Evolutionary conservation across 2,888 invertebrate genomes (phyloP), one percentile per base, ranked within the genome.

Genomic region (Rhagonycha fulva): DNA sequence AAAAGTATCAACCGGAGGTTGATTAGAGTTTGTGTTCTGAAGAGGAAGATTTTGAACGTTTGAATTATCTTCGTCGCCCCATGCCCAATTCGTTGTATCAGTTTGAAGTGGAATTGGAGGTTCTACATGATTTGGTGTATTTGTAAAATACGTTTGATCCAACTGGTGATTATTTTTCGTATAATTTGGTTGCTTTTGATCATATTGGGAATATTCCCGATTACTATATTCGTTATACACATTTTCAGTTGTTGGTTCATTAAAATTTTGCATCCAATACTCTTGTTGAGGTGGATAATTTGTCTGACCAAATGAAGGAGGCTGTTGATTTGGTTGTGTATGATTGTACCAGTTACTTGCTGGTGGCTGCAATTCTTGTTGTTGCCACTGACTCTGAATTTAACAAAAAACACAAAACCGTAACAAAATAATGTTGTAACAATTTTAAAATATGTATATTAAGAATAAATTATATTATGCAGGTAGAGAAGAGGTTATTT

Each of bases 71-170:
- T 88, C 88, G 77, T 92, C 92, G 12, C 91, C 92, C 92, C 91
- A 91, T 1, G 90, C 90, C 92, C 91, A 91, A 82, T 90, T 90
- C 91, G 91, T 91, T 69, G 85, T 82, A 80, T 87, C 87, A 9
- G 83, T 83, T 63, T 78, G 80, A 23, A 71, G 78, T 60, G 78
- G 80, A 3, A 76, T 73, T 88, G 89, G 73, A 82, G 86, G 82
- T 88, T 89, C 71, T 84, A 82, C 71, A 80, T 63, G 76, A 76
- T 72, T 78, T 69, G 68, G 72, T 63, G 72, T 78, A 74, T 60
- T 72, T 19, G 30, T 28, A 12, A 78, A 76, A 26, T 70, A 68
- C 9, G 79, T 76, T 12, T 60, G 30, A 11, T 78, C 78, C 70
- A 75, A 73, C 24, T 76, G 74, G 66, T 83, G 82, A 67, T 82